phyloP scores from a whole-genome alignment of 2,113 vertebrate species.

The Pterocles burchelli region DNA sequence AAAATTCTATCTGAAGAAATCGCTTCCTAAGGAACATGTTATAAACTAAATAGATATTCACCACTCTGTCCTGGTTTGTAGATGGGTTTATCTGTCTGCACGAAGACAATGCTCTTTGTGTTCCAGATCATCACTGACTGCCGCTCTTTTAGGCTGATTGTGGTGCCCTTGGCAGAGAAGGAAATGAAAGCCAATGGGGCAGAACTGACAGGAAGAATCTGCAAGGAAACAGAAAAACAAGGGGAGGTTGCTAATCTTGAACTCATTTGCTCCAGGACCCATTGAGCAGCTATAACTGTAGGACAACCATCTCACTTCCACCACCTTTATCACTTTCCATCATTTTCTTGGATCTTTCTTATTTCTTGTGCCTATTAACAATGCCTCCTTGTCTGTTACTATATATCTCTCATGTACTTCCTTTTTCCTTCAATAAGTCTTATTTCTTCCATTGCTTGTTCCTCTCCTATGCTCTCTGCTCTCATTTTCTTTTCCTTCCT shows the following conservation, averaged over 20 bases:
- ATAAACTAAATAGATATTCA: background rate
- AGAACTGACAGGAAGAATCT: slow-evolving; percentile 5
- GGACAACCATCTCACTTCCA: background rate
- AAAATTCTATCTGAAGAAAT: background rate
- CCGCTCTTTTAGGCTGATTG: background rate
- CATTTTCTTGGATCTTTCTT: background rate
- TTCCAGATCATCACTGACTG: slow-evolving; percentile 44
- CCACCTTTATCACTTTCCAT: background rate
- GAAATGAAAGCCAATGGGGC: slow-evolving; percentile 50
- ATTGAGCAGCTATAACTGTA: background rate
- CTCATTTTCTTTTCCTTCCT: background rate
- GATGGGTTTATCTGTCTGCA: slow-evolving; percentile 69
- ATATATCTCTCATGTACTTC: background rate
- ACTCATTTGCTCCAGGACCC: background rate
- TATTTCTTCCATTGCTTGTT: background rate
- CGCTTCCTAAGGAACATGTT: background rate
- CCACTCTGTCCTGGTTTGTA: slow-evolving; percentile 69
- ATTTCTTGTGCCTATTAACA: background rate
- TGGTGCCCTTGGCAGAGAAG: slow-evolving; percentile 48
- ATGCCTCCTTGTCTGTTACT: background rate
- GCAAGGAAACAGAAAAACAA: background rate
- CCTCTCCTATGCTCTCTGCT: background rate
- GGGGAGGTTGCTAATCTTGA: background rate
- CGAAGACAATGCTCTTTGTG: background rate
- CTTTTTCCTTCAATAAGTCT: background rate